Evolutionary conservation across 1,140 invertebrate genomes (phyloP).

Genomic region (Periplaneta americana): DNA sequence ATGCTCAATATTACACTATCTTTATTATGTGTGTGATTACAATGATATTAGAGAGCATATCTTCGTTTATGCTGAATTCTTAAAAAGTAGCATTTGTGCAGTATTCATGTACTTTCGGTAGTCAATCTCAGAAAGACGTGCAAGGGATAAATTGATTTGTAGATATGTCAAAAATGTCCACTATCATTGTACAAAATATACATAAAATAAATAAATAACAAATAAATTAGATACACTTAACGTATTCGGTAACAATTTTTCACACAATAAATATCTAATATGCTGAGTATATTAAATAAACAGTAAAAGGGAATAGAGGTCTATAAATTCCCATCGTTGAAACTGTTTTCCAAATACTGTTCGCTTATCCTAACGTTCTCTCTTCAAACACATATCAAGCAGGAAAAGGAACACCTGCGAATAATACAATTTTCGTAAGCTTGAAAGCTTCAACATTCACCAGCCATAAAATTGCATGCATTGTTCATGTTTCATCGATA

Average conservation of each 20-base stretch:
- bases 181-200: neutral
- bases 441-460: neutral
- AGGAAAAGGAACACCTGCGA: neutral
- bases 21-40: neutral
- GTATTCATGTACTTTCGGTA: neutral
- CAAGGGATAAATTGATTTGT: neutral
- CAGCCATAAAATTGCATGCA: neutral
- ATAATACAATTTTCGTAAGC: neutral
- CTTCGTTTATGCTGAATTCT: neutral
- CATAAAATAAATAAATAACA: neutral
- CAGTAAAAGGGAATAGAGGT: neutral
- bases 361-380: neutral
- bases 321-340: neutral
- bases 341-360: neutral
- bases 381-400: neutral
- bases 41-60: neutral
- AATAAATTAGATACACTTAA: neutral
- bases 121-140: neutral
- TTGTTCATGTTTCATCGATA: neutral
- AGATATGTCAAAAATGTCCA: neutral
- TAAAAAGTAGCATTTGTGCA: neutral
- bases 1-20: neutral
- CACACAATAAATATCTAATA: neutral
- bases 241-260: too few relatives aligned
- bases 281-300: neutral